Percentiles rank a stretch among this genome's conserved stretches.
Evolutionary conservation across 1,140 invertebrate species (phyloP).

Genomic region (Drusus annulatus): DNA sequence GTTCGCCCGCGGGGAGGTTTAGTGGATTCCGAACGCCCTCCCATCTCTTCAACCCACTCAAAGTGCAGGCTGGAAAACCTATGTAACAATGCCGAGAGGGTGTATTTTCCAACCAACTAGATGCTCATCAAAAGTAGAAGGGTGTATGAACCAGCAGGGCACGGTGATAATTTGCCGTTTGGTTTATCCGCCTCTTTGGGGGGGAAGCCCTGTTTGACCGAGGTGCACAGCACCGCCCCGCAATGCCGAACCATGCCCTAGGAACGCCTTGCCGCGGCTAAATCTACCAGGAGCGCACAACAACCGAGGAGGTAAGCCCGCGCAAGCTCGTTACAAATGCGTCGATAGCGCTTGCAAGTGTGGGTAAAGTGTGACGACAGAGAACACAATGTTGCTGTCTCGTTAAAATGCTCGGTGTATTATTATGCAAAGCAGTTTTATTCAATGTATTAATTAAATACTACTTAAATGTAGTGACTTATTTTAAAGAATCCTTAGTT

Average conservation of each 20-base stretch:
- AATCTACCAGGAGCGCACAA: conserved; percentile 44
- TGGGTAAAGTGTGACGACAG: background rate
- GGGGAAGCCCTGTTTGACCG: too few relatives aligned
- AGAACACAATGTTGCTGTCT: background rate
- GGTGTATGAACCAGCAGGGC: background rate
- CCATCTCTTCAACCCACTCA: background rate
- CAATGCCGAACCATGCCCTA: conserved; percentile 51
- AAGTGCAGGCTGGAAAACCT: background rate
- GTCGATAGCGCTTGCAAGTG: background rate
- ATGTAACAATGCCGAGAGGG: background rate
- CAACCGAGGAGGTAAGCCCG: conserved; percentile 7
- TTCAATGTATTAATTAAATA: background rate
- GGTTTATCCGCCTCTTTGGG: too few relatives aligned
- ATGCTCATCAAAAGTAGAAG: background rate
- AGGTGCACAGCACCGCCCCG: conserved; percentile 51
- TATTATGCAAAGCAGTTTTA: background rate
- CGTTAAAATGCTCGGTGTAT: background rate
- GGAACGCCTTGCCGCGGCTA: conserved; percentile 57
- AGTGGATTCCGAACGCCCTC: conserved; percentile 13
- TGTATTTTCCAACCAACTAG: background rate
- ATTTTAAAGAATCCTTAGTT: too few relatives aligned
- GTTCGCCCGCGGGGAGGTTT: conserved; percentile 9
- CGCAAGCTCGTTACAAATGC: background rate
- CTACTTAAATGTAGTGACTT: too few relatives aligned
- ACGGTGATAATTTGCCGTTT: too few relatives aligned